These are phyloP conservation scores for Falco punctatus DNA, from an alignment of 2,113 vertebrate genomes.

Conservation along the genomic window DNA sequence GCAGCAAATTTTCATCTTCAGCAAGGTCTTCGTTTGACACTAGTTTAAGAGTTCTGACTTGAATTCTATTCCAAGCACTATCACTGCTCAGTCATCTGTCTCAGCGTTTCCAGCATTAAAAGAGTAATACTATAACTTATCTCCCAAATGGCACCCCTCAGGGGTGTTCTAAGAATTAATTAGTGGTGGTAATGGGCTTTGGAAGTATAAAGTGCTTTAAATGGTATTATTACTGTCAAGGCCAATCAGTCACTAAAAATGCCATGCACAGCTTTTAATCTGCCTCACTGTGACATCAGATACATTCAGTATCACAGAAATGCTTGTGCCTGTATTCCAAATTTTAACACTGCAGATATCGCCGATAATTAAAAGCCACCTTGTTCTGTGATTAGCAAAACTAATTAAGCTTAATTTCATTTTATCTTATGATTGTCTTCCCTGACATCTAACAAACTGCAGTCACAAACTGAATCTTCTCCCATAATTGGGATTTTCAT, in stretches of 20 bases:
- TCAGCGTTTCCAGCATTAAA: not conserved
- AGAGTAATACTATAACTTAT: constrained; percentile 37
- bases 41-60: not conserved
- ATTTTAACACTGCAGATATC: not conserved
- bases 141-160: constrained; percentile 19
- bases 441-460: not conserved
- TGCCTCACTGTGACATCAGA: not conserved
- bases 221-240: constrained; percentile 15
- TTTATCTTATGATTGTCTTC: not conserved
- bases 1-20: not conserved
- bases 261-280: not conserved
- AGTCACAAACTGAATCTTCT: not conserved
- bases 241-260: constrained; percentile 14
- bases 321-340: not conserved
- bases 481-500: not conserved
- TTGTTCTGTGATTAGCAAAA: constrained; percentile 12
- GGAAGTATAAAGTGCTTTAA: constrained; percentile 31
- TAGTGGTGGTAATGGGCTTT: constrained; percentile 40
- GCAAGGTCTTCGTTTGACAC: not conserved
- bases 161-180: constrained; percentile 51
- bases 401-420: not conserved
- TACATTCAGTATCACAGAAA: not conserved
- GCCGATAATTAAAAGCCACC: not conserved
- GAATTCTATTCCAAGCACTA: not conserved
- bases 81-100: not conserved